Conservation (phyloP, 2,888 invertebrate genomes). For the Lordiphosa andalusiaca region DNA sequence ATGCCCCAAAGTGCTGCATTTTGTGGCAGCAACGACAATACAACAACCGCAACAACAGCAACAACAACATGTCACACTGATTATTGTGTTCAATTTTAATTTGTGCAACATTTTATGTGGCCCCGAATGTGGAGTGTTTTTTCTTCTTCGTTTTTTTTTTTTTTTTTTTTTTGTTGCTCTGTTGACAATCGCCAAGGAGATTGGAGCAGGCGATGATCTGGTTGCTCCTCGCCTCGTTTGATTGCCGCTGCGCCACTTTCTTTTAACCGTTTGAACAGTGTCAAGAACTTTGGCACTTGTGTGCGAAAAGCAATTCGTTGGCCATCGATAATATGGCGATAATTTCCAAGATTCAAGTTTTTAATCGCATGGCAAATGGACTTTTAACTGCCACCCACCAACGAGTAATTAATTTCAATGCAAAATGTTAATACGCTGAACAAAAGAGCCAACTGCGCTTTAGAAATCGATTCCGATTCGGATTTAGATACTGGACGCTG, state of each 20-base stretch:
- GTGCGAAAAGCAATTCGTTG: constrained; percentile 16
- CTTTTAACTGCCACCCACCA: constrained; percentile 32
- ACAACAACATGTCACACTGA: constrained; percentile 59
- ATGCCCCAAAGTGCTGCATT: background rate
- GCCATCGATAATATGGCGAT: constrained; percentile 15
- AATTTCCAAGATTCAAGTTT: constrained; percentile 28
- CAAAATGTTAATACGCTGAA: constrained; percentile 27
- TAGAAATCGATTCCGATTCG: constrained; percentile 14
- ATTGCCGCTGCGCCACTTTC: constrained; percentile 57
- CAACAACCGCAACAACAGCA: constrained; percentile 17
- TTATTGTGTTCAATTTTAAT: constrained; percentile 72
- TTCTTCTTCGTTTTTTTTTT: too few relatives aligned
- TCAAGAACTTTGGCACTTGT: constrained; percentile 56
- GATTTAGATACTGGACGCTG: constrained; percentile 15
- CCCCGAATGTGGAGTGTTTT: constrained; percentile 40
- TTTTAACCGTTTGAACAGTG: constrained; percentile 62
- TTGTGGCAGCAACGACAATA: constrained; percentile 9
- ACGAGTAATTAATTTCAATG: constrained; percentile 27
- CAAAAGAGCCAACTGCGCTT: constrained; percentile 15
- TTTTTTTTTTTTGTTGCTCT: constrained; percentile 6
- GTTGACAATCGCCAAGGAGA: constrained; percentile 31
- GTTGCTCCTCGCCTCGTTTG: constrained; percentile 22
- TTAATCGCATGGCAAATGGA: constrained; percentile 26
- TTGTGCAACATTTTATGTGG: constrained; percentile 65
- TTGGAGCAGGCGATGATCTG: constrained; percentile 13